Base-by-base conservation (phyloP, 2,888 invertebrate genomes). In the Lamellibrachia columna region DNA sequence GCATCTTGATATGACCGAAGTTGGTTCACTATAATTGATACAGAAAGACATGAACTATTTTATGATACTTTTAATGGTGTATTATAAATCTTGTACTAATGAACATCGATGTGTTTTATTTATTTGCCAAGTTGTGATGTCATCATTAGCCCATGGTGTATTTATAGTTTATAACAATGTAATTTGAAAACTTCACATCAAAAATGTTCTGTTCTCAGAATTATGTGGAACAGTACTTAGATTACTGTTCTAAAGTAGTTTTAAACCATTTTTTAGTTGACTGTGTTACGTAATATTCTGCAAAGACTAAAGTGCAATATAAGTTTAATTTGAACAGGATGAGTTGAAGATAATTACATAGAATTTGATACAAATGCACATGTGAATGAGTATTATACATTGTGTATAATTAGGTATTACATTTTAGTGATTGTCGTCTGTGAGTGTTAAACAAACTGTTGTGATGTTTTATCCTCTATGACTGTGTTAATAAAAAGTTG, bases 1-100 rank as follows among this genome's bases (percentile, higher is more conserved):
- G 75, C 75, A 75, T 75, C 22, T 75, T 75, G 22, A 22, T 75
- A 22, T 75, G n/a, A 75, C 22, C 6, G 22, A 75, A 75, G 75
- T 22, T 22, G 75, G 75, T 75, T 75, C 75, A 75, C 75, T 55
- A 9, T 55, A 55, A 55, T 55, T 55, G 8, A 55, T 55, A 9
- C 3, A 9, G 55, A 3, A 7, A 55, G 7, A 75, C 2, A 75
- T 11, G 75, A 6, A 75, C 75, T 75, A 75, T 75, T 75, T 75
- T 75, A 75, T 22, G 75, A 75, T 75, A 75, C 75, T 75, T 75
- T 75, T 75, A 75, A 75, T 75, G 75, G n/a, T n/a, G n/a, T 75
- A 75, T 75, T 22, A n/a, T 22, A 75, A 75, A 15, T 58, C 58
- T 58, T 58, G 11, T 58, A 58, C 58, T 58, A 58, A 58, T 58